These are phyloP conservation scores for Macquaria ambigua DNA, from an alignment of 2,113 vertebrate species.

Conservation along the genomic window DNA sequence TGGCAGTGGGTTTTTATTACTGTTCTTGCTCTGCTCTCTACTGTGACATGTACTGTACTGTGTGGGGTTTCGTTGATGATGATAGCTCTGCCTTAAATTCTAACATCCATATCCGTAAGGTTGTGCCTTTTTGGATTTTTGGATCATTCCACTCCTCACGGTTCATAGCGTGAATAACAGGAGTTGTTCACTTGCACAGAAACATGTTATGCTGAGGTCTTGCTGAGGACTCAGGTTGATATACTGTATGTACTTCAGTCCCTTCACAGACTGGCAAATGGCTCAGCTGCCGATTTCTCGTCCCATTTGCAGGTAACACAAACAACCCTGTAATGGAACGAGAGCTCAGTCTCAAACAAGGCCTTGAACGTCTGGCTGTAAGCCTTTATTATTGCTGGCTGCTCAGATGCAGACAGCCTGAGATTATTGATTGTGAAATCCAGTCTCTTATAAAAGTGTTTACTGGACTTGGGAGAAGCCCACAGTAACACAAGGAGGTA, in stretches of 20 bases:
- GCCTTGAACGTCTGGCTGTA: conserved; percentile 42
- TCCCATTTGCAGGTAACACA: conserved; percentile 31
- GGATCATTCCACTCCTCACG: not conserved
- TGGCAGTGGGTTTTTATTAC: conserved; percentile 7
- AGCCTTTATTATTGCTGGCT: conserved; percentile 62
- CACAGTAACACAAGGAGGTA: conserved; percentile 57
- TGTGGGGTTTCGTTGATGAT: conserved; percentile 1
- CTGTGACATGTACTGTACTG: not conserved
- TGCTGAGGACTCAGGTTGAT: not conserved
- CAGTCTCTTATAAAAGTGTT: conserved; percentile 61
- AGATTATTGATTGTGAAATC: conserved; percentile 72
- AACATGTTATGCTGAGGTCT: conserved; percentile 5
- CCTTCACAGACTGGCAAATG: conserved; percentile 42
- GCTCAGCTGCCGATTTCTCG: conserved; percentile 10
- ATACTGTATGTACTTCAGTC: conserved; percentile 8
- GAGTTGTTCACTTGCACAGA: not conserved
- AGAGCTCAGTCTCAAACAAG: conserved; percentile 32
- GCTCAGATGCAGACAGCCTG: conserved; percentile 53
- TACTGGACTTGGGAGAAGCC: conserved; percentile 48
- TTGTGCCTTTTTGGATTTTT: no score
- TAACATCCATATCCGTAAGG: not conserved
- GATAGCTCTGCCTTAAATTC: not conserved
- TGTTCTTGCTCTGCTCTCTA: not conserved
- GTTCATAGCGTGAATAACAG: not conserved
- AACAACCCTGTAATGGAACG: conserved; percentile 43